A percentile compares a stretch with the other conserved stretches of the same genome.
Conservation (phyloP, 2,888 invertebrate species). For the Theodoxus fluviatilis region DNA sequence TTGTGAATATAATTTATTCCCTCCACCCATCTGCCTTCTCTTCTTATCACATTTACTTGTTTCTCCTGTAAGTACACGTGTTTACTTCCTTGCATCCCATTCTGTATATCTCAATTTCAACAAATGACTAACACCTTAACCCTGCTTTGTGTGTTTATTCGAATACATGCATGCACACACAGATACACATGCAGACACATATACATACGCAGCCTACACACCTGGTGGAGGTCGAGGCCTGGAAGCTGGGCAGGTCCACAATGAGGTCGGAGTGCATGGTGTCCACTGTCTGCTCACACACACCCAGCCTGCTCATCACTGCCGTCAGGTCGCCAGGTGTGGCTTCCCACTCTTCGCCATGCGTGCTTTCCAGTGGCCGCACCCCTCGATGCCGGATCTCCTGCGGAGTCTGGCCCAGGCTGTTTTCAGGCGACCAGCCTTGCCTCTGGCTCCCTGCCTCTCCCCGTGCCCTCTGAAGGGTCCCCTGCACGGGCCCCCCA, state of each 20-base stretch:
- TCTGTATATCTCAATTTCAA: no score
- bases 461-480: background rate
- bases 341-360: constrained; percentile 44
- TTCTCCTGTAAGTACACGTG: no score
- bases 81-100: no score
- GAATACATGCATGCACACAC: background rate
- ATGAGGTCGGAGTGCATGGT: constrained; percentile 58
- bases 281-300: constrained; percentile 53
- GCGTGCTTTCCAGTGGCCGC: constrained; percentile 47
- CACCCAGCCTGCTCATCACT: constrained; percentile 39
- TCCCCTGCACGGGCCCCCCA: background rate
- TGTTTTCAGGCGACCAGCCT: constrained; percentile 11
- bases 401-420: constrained; percentile 38
- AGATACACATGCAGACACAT: background rate
- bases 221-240: constrained; percentile 44
- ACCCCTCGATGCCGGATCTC: constrained; percentile 46
- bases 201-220: no score
- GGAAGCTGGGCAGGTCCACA: constrained; percentile 59
- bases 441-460: background rate
- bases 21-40: no score
- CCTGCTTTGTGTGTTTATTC: no score
- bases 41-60: no score
- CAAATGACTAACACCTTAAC: no score
- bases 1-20: no score
- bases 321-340: constrained; percentile 45